Evolutionary conservation across 2,797 vertebrate genomes (phyloP).

Genomic region (Sebastes cheni): DNA sequence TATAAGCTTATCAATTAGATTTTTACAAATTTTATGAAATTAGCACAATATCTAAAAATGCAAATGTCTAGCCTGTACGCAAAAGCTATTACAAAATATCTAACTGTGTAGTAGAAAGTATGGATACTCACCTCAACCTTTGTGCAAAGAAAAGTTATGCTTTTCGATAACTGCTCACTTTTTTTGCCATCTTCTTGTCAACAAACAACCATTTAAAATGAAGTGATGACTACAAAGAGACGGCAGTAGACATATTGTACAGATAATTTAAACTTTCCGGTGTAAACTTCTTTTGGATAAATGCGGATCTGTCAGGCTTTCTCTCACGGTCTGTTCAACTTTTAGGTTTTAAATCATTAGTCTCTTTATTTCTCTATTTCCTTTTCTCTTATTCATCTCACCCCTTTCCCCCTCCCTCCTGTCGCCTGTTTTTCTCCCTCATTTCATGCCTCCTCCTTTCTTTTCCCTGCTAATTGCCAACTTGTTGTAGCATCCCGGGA

Average conservation of each 20-base stretch:
- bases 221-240: neutral
- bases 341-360: neutral
- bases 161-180: neutral
- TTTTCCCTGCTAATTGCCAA: slow-evolving; percentile 75
- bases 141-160: neutral
- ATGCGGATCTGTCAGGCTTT: neutral
- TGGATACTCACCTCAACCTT: neutral
- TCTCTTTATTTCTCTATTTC: neutral
- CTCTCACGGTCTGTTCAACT: neutral
- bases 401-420: slow-evolving; percentile 14
- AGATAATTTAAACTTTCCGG: neutral
- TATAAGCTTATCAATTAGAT: neutral
- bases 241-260: neutral
- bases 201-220: neutral
- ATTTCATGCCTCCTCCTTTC: slow-evolving; percentile 54
- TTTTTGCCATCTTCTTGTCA: neutral
- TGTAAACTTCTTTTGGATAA: neutral
- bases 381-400: slow-evolving; percentile 1
- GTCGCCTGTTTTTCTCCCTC: slow-evolving; percentile 53
- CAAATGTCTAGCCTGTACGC: fast-evolving
- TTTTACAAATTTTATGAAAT: neutral
- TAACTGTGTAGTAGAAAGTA: neutral
- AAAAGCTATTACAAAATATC: neutral
- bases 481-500: slow-evolving; percentile 70
- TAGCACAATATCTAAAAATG: neutral